A percentile compares a stretch with the other conserved stretches of the same genome.
phyloP scores from a whole-genome alignment of 2,797 vertebrate species.

The Triplophysa bombifrons region DNA sequence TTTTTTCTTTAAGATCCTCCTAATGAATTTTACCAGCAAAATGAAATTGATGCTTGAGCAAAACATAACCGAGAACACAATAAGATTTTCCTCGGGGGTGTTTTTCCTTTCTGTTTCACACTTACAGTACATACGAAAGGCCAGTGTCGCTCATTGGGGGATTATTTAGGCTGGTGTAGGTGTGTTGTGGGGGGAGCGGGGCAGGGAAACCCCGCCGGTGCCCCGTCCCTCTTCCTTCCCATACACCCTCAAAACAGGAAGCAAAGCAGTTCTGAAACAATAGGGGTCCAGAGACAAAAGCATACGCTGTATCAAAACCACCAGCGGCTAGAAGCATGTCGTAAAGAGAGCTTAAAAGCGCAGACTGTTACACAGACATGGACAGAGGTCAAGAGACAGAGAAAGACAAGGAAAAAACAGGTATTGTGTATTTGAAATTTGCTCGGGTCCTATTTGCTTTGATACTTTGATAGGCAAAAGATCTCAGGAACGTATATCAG shows the following conservation, averaged over 20 bases:
- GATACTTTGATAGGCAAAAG: not conserved
- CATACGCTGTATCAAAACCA: conserved; percentile 21
- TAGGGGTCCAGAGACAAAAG: conserved; percentile 40
- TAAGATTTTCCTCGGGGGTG: not conserved
- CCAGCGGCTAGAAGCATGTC: conserved; percentile 14
- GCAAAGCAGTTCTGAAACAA: conserved; percentile 56
- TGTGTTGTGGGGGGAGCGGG: conserved; percentile 19
- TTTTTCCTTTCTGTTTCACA: not conserved
- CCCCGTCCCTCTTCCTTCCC: conserved; percentile 52
- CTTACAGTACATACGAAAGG: not conserved
- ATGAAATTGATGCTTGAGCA: not conserved
- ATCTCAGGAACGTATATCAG: not conserved
- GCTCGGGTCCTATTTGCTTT: not conserved
- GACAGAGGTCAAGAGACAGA: conserved; percentile 45
- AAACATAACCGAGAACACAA: not conserved
- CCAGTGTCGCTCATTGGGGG: not conserved
- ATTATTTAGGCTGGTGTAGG: conserved; percentile 14
- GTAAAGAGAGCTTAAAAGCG: conserved; percentile 10
- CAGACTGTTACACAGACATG: conserved; percentile 37
- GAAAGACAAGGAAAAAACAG: conserved; percentile 36
- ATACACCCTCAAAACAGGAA: conserved; percentile 59
- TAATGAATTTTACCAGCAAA: not conserved
- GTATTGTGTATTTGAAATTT: conserved; percentile 37
- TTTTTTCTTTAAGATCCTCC: not conserved
- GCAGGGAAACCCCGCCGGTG: conserved; percentile 48